A percentile compares a stretch with the other conserved stretches of the same genome.
Conservation (phyloP, 1,140 invertebrate genomes). For the Drosophila nigrodunni region DNA sequence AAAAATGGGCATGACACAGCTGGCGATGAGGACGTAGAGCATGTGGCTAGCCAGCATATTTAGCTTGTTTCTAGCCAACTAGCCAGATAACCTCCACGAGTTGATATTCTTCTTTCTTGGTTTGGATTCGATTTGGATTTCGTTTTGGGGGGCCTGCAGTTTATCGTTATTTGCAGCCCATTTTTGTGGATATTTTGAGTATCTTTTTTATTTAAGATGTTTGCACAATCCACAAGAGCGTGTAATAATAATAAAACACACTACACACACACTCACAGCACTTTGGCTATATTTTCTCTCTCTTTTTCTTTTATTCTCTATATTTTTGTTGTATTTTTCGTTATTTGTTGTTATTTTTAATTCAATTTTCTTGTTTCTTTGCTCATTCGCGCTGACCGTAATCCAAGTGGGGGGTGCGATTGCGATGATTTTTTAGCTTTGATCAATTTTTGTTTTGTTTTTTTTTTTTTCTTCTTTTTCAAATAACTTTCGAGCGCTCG, state of each 20-base stretch:
- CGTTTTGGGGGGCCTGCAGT: conserved; percentile 31
- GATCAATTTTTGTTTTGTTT: conserved; percentile 40
- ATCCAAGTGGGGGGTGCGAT: conserved; percentile 77
- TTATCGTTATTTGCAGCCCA: conserved; percentile 62
- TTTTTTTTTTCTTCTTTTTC: conserved; percentile 49
- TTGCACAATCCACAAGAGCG: conserved; percentile 55
- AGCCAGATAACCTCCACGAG: conserved; percentile 16
- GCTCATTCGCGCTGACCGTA: conserved; percentile 77
- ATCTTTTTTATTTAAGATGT: conserved; percentile 44
- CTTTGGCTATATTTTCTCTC: conserved; percentile 42
- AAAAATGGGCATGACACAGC: conserved; percentile 88
- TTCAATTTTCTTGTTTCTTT: conserved; percentile 49
- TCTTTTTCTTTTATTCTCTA: conserved; percentile 23
- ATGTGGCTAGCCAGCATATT: conserved; percentile 75
- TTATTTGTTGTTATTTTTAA: conserved; percentile 42
- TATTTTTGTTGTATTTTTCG: conserved; percentile 22
- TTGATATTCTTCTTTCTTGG: conserved; percentile 15
- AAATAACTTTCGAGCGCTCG: conserved; percentile 42
- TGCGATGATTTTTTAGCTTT: conserved; percentile 54
- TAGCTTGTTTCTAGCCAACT: conserved; percentile 35
- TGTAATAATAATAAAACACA: conserved; percentile 52
- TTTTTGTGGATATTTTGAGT: conserved; percentile 56
- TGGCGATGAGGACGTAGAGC: conserved; percentile 85
- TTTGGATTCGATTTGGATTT: conserved; percentile 20
- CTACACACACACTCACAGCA: conserved; percentile 46